These are phyloP conservation scores for Ammodytes marinus DNA, from an alignment of 2,113 vertebrate genomes.

Conservation along the genomic window DNA sequence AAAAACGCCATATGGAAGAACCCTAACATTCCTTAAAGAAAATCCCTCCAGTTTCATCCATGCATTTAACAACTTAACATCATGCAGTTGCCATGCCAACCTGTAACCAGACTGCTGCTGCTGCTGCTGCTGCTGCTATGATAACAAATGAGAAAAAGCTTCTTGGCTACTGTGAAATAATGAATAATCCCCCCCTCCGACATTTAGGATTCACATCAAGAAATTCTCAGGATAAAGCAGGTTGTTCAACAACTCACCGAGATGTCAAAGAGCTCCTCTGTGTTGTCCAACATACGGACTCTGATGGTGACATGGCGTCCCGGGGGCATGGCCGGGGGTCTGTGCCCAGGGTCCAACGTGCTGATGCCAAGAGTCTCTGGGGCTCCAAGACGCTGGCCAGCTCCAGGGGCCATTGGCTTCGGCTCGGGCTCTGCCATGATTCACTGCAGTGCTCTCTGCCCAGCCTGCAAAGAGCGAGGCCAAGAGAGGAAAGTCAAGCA, in stretches of 20 bases:
- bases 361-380: slow-evolving; percentile 96
- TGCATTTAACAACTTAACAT: slow-evolving; percentile 60
- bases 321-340: slow-evolving; percentile 89
- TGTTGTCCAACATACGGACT: slow-evolving; percentile 96
- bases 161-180: slow-evolving; percentile 41
- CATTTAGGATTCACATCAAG: slow-evolving; percentile 29
- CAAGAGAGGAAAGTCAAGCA: slow-evolving; percentile 26
- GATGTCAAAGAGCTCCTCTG: slow-evolving; percentile 94
- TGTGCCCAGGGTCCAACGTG: slow-evolving; percentile 94
- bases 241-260: slow-evolving; percentile 88
- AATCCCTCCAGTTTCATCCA: slow-evolving; percentile 56
- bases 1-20: slow-evolving; percentile 30
- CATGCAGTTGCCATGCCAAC: slow-evolving; percentile 82
- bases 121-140: slow-evolving; percentile 58
- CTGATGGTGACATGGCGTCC: slow-evolving; percentile 93
- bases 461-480: slow-evolving; percentile 57
- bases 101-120: slow-evolving; percentile 65
- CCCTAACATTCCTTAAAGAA: slow-evolving; percentile 28
- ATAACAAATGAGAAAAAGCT: slow-evolving; percentile 45
- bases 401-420: slow-evolving; percentile 89
- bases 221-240: neutral
- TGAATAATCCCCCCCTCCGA: slow-evolving; percentile 36
- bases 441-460: slow-evolving; percentile 68
- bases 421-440: slow-evolving; percentile 94
- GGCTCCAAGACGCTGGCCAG: slow-evolving; percentile 92